Evolutionary conservation across 2,888 invertebrate genomes (phyloP), one percentile per base, ranked within the genome.

Genomic region (Cheilosia vulpina): DNA sequence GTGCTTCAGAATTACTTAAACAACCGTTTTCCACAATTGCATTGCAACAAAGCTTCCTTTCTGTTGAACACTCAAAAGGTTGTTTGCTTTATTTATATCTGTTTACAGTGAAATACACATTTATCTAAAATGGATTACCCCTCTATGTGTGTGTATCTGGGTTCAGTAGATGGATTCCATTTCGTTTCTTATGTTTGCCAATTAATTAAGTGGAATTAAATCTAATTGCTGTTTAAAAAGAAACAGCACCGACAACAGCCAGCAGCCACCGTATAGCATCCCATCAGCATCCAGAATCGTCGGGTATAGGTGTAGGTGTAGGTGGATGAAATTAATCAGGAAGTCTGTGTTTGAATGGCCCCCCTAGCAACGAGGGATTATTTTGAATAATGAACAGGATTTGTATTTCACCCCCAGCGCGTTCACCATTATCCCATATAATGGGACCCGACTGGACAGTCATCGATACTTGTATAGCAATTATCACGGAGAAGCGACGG

Each of bases 191-290:
- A 57, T 85, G 66, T 76, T 80, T 85, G 62, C 19, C 66, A 76
- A 80, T 80, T 85, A 85, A 85, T 85, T 85, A 80, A 77, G 68
- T 77, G 81, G 76, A 77, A 85, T 85, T 85, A 81, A 81, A 72
- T 17, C 68, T 85, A 81, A 77, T 85, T 85, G 76, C 81, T 76
- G 50, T 76, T 80, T 80, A 57, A 76, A 85, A 80, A 71, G 66
- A 72, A 85, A 63, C 62, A 21, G 69, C 50, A 60, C 50, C 47
- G 27, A 24, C 24, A 52, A 15, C 21, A 21, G 24, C 24, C 21
- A 65, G 34, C 68, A 45, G 34, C 50, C 19, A 9, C 52, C 11
- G 19, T 21, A 31, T 31, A 19, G 47, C 41, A 55, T 24, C 31
- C 13, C n/a, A 43, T 13, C 47, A 15, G 19, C 43, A 27, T 15